Evolutionary conservation across 2,888 invertebrate species (phyloP), one percentile per base, ranked within the genome.

Genomic region (Leptogaster cylindrica): DNA sequence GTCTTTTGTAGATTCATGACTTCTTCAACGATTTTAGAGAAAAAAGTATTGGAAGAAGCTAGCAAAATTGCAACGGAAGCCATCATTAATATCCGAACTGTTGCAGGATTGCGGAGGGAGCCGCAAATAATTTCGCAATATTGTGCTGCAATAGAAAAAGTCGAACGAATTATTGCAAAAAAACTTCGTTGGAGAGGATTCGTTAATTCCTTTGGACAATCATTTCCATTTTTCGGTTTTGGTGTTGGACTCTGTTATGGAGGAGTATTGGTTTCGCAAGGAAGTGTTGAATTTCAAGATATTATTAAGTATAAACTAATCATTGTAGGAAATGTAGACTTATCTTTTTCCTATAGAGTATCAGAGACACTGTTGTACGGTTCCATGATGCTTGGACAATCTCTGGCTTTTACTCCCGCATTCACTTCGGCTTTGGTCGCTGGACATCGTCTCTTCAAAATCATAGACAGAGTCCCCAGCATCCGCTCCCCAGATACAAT

Each of bases 371-470:
- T 91, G 51, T 84, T 91, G 8, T 89, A 90, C 74, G 90, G 90
- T 1, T 85, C 90, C 0, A 89, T 89, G 86, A 88, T 90, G 85
- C 82, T 90, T 78, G 90, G 90, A 0, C 89, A 90, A 74, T 88
- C 90, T 2, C 79, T 91, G 10, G 89, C 90, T 2, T 91, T 89
- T 75, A 88, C 89, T 0, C 90, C 91, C 0, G 89, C 90, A 77
- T 90, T 90, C 75, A 87, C 88, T 70, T 86, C 87, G 3, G 91
- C 90, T 0, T 84, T 89, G 63, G 79, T 86, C 23, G 88, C 90
- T 0, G 90, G 89, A 1, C 87, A 87, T 0, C 83, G 89, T 66
- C 86, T 90, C 70, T 87, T 89, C 77, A 78, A 84, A 61, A 82
- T 90, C 2, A 79, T 90, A 2, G 86, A 85, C 69, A 81, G 89